These are phyloP conservation scores for Epirrhoe tristata DNA, from an alignment of 2,888 invertebrate species.

Conservation along the genomic window DNA sequence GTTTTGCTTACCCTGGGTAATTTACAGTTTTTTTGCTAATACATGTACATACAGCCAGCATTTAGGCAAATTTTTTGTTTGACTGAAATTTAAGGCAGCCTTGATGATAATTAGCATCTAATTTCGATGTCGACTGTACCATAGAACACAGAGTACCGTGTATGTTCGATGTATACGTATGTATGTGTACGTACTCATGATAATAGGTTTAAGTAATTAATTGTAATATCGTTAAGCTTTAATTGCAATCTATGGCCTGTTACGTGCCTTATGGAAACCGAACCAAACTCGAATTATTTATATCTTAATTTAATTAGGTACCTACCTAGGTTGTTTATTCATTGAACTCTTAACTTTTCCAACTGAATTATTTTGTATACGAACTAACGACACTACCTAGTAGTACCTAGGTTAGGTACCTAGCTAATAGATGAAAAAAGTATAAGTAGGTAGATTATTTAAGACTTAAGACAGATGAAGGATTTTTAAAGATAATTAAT, in stretches of 20 bases:
- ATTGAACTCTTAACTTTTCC: neutral
- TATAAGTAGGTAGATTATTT: neutral
- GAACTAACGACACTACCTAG: no score
- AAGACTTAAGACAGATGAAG: neutral
- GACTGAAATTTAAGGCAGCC: no score
- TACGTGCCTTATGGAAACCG: constrained; percentile 79
- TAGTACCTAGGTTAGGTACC: neutral
- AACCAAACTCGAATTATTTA: constrained; percentile 78
- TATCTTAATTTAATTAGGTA: neutral
- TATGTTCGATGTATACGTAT: no score
- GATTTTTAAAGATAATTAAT: neutral
- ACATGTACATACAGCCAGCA: neutral
- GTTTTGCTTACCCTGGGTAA: neutral
- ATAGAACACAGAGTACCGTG: no score
- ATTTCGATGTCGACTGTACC: no score
- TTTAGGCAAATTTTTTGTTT: no score
- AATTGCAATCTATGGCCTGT: constrained; percentile 74
- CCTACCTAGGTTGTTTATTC: neutral
- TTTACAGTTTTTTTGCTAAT: neutral
- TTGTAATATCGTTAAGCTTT: constrained; percentile 67
- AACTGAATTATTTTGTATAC: neutral
- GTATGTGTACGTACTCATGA: constrained; percentile 6
- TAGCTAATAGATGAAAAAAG: neutral
- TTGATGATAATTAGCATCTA: no score
- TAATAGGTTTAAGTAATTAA: constrained; percentile 34